Percentiles rank a stretch among this genome's conserved stretches.
Conservation (phyloP, 2,797 vertebrate genomes). For the Spea hammondii region DNA sequence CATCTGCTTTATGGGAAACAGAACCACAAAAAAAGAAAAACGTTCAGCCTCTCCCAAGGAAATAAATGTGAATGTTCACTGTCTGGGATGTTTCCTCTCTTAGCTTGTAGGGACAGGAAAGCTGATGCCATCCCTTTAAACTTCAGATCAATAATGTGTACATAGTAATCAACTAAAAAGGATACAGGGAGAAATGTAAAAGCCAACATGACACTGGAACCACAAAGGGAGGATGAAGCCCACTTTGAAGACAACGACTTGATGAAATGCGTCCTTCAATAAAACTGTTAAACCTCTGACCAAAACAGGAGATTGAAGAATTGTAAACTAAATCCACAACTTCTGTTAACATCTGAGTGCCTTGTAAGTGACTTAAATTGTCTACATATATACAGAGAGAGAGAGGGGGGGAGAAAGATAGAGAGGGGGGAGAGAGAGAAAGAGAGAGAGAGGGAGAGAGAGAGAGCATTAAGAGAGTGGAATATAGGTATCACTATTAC, state of each 20-base stretch:
- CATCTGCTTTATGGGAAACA: background rate
- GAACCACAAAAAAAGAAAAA: background rate
- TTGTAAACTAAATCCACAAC: no score
- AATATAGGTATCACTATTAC: no score
- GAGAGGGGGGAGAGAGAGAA: no score
- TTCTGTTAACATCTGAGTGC: no score
- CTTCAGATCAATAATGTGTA: background rate
- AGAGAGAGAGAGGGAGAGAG: no score
- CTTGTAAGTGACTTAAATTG: no score
- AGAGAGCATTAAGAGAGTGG: no score
- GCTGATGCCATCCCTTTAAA: slow-evolving; percentile 2
- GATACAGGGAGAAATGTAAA: slow-evolving; percentile 1
- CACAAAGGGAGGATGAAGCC: background rate
- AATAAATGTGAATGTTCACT: background rate
- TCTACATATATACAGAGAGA: no score
- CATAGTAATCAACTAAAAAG: slow-evolving; percentile 4
- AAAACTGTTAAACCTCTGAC: background rate
- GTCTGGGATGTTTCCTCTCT: slow-evolving; percentile 12
- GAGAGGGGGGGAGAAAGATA: no score
- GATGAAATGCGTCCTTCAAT: slow-evolving; percentile 6
- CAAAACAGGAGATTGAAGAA: no score
- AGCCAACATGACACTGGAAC: background rate
- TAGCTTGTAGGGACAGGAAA: slow-evolving; percentile 5
- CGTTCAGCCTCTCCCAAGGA: background rate
- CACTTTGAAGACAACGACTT: background rate